phyloP scores from a whole-genome alignment of 1,140 invertebrate genomes.

The Heterodera carotae region DNA sequence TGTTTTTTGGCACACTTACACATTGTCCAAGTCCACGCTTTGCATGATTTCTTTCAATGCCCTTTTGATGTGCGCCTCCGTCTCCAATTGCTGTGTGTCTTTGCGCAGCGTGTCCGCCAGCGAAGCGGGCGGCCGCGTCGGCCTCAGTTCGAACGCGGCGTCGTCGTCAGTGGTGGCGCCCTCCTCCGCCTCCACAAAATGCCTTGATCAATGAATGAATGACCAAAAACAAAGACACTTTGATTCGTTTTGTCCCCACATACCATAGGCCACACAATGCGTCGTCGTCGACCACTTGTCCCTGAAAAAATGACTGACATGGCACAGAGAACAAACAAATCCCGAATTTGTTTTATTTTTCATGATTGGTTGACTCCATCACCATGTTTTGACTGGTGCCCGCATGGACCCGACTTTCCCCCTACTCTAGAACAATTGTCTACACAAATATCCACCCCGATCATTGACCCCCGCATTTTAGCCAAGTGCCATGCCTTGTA shows the following conservation, averaged over 20 bases:
- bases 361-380: too few relatives aligned
- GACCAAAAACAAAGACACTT: too few relatives aligned
- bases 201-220: too few relatives aligned
- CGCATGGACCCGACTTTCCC: too few relatives aligned
- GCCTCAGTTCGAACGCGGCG: constrained; percentile 49
- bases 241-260: too few relatives aligned
- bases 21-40: constrained; percentile 90
- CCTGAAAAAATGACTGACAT: too few relatives aligned
- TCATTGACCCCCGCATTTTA: too few relatives aligned
- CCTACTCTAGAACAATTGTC: too few relatives aligned
- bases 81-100: constrained; percentile 72
- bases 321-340: too few relatives aligned
- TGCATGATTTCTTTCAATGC: constrained; percentile 96
- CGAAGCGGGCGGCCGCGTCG: constrained; percentile 82
- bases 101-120: constrained; percentile 29
- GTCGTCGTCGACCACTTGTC: constrained; percentile 31
- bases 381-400: too few relatives aligned
- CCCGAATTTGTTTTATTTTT: constrained; percentile 11
- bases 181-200: constrained; percentile 55
- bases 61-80: constrained; percentile 80
- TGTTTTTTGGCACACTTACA: constrained; percentile 64
- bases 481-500: constrained; percentile 19
- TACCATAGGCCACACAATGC: constrained; percentile 49
- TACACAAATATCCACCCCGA: too few relatives aligned
- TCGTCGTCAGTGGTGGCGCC: constrained; percentile 21